phyloP scores from a whole-genome alignment of 2,888 invertebrate genomes.

The Callosobruchus maculatus region DNA sequence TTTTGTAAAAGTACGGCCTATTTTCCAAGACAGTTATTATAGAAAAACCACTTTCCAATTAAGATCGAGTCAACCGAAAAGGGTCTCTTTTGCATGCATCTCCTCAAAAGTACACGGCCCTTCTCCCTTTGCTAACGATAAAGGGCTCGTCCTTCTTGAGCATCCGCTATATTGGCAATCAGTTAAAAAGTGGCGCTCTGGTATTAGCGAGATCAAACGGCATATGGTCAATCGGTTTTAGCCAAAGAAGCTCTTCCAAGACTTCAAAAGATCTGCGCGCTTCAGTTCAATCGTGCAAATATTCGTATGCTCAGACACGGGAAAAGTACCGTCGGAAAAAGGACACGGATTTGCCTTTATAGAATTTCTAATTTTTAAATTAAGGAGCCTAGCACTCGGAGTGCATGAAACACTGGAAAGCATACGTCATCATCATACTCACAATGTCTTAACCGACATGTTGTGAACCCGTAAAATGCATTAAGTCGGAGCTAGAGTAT shows the following conservation, averaged over 20 bases:
- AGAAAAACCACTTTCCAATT: too few species aligned
- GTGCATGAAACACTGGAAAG: too few species aligned
- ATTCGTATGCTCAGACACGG: neutral
- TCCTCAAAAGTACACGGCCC: neutral
- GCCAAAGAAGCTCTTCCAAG: neutral
- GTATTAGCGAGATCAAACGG: slow-evolving; percentile 27
- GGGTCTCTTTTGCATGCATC: neutral
- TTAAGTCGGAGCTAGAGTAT: too few species aligned
- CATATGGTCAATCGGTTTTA: slow-evolving; percentile 1
- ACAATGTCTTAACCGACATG: too few species aligned
- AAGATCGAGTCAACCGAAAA: neutral
- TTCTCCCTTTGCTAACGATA: neutral
- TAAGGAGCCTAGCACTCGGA: too few species aligned
- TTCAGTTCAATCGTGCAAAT: neutral
- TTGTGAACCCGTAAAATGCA: too few species aligned
- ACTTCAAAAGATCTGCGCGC: neutral
- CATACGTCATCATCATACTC: too few species aligned
- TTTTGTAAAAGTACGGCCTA: too few species aligned
- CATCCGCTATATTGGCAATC: slow-evolving; percentile 25
- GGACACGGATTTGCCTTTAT: too few species aligned
- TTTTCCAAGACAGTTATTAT: too few species aligned
- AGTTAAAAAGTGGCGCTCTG: slow-evolving; percentile 25
- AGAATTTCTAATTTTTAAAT: too few species aligned
- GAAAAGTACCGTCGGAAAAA: neutral
- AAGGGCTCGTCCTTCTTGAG: neutral